A percentile compares a stretch with the other conserved stretches of the same genome.
Conservation (phyloP, 2,113 vertebrate genomes). For the Orientallactaga bullata region DNA sequence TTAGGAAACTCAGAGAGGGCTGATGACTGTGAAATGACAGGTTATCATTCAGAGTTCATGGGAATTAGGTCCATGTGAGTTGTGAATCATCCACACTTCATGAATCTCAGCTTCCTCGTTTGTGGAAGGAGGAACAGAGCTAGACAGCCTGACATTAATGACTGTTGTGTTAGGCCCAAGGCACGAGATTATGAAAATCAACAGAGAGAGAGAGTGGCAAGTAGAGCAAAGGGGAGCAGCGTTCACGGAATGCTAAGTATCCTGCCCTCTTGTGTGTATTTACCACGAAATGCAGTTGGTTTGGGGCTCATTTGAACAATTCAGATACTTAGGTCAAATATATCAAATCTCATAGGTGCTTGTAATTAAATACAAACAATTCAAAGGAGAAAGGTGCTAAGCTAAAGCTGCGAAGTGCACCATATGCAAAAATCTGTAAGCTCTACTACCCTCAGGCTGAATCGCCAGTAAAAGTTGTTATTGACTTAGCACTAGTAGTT, state of each 20-base stretch:
- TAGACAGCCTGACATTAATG: neutral
- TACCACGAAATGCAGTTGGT: neutral
- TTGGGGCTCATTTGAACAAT: neutral
- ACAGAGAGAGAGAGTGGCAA: neutral
- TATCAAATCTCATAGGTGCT: neutral
- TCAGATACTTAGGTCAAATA: neutral
- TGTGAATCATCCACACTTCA: neutral
- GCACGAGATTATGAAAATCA: no score
- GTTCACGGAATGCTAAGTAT: neutral
- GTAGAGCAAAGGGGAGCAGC: neutral
- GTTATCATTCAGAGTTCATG: neutral
- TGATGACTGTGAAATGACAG: conserved; percentile 17
- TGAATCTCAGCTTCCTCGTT: neutral
- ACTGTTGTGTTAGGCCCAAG: neutral
- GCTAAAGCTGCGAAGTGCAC: neutral
- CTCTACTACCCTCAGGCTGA: neutral
- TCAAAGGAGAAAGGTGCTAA: neutral
- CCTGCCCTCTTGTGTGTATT: neutral
- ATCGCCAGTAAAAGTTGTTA: neutral
- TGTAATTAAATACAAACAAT: conserved; percentile 3
- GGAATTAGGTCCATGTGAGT: neutral
- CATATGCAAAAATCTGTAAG: neutral
- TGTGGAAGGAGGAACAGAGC: neutral
- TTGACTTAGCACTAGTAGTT: neutral
- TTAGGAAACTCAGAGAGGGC: neutral